Conservation (phyloP, 2,888 invertebrate species). For the Euplagia quadripunctaria region DNA sequence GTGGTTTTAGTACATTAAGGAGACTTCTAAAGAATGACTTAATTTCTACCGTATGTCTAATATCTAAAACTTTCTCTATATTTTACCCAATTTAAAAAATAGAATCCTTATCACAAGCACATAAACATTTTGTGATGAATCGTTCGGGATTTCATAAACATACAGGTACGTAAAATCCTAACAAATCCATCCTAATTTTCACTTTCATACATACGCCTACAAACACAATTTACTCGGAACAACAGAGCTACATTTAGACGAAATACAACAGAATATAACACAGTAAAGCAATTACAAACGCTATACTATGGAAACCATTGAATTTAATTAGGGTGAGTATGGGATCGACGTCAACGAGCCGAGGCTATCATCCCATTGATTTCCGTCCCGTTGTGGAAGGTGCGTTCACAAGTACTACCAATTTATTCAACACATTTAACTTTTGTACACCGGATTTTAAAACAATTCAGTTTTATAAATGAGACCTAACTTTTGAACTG, state of each 20-base stretch:
- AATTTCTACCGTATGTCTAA: too few species aligned
- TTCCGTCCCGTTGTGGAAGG: constrained; percentile 44
- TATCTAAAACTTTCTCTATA: not conserved
- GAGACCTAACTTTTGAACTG: not conserved
- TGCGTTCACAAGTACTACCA: constrained; percentile 20
- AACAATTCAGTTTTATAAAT: not conserved
- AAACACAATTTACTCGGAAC: constrained; percentile 37
- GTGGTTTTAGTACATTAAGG: too few species aligned
- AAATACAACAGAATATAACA: constrained; percentile 39
- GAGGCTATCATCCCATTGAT: constrained; percentile 55
- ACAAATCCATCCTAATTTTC: constrained; percentile 1
- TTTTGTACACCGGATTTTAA: not conserved
- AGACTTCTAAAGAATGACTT: too few species aligned
- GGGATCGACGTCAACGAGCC: constrained; percentile 45
- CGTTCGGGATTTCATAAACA: not conserved
- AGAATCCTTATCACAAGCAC: not conserved
- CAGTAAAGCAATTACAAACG: constrained; percentile 42
- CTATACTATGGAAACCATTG: constrained; percentile 48
- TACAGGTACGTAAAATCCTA: too few species aligned
- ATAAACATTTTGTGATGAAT: not conserved
- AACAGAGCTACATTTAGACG: constrained; percentile 31
- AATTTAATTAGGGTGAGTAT: constrained; percentile 68
- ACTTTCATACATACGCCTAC: not conserved
- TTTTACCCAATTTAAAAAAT: not conserved
- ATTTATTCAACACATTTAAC: constrained; percentile 19